These are phyloP conservation scores for Muntiacus muntjak DNA, from an alignment of 2,113 vertebrate genomes.

Conservation along the genomic window DNA sequence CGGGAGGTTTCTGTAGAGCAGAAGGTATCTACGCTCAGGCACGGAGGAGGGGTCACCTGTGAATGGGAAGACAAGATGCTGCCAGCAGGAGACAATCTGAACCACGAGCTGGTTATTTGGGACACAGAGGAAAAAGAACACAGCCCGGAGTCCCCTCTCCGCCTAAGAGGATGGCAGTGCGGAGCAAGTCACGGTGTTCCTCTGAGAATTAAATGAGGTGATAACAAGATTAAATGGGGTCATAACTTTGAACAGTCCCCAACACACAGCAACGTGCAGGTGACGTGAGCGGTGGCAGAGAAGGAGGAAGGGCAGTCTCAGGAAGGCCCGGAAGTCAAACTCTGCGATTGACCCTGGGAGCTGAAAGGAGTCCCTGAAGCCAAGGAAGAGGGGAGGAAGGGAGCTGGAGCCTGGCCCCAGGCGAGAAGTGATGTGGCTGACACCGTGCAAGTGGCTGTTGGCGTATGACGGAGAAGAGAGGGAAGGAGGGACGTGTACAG, in stretches of 20 bases:
- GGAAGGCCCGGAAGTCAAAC: accelerated
- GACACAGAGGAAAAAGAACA: accelerated
- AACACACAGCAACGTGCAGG: accelerated
- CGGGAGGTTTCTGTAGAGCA: background rate
- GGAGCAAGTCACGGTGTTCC: accelerated
- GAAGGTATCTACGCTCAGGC: accelerated
- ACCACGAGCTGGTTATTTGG: accelerated
- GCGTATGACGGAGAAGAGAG: accelerated
- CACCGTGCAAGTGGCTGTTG: accelerated
- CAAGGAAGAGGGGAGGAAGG: background rate
- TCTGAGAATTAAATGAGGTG: background rate
- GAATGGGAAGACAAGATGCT: no score
- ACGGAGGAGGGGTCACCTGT: background rate
- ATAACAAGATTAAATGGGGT: background rate
- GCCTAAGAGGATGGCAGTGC: accelerated
- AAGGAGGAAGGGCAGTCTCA: accelerated
- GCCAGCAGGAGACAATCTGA: accelerated
- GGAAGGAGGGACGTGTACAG: accelerated
- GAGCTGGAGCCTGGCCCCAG: background rate
- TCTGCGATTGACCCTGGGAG: accelerated
- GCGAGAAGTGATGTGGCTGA: accelerated
- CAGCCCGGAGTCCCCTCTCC: background rate
- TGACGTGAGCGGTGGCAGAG: background rate
- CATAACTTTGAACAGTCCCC: background rate
- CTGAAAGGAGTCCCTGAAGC: accelerated